phyloP scores from a whole-genome alignment of 2,113 vertebrate genomes.

The Phodopus roborovskii region DNA sequence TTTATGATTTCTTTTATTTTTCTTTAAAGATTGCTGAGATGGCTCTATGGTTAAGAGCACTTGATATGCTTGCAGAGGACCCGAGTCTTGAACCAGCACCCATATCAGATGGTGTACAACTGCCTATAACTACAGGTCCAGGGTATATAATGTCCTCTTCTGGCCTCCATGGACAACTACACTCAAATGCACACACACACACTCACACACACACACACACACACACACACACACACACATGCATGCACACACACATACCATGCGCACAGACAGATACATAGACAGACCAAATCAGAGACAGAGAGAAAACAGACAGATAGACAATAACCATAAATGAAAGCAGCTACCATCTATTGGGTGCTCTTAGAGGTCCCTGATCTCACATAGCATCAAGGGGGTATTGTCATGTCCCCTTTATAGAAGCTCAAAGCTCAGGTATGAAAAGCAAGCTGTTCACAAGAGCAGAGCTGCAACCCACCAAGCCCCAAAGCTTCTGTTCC shows the following conservation, averaged over 20 bases:
- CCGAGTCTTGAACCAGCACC: not conserved
- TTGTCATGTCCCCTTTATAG: not conserved
- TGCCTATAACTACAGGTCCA: no score
- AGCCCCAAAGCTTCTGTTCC: not conserved
- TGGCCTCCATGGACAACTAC: not conserved
- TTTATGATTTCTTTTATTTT: not conserved
- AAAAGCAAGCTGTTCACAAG: not conserved
- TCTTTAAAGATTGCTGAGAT: not conserved
- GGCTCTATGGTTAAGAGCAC: not conserved
- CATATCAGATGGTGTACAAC: not conserved
- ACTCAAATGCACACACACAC: not conserved
- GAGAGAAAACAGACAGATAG: not conserved
- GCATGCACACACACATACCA: not conserved
- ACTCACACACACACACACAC: not conserved
- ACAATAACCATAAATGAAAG: not conserved
- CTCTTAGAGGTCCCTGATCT: not conserved
- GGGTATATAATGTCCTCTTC: not conserved
- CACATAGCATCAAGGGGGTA: not conserved
- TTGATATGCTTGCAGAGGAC: not conserved
- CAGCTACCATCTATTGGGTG: accelerated
- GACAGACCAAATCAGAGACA: not conserved
- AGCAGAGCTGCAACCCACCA: not conserved
- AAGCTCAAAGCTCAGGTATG: not conserved
- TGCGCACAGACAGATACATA: not conserved
- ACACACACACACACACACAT: not conserved